Conservation (phyloP, 2,888 invertebrate genomes). For the Lasioglossum lativentre region DNA sequence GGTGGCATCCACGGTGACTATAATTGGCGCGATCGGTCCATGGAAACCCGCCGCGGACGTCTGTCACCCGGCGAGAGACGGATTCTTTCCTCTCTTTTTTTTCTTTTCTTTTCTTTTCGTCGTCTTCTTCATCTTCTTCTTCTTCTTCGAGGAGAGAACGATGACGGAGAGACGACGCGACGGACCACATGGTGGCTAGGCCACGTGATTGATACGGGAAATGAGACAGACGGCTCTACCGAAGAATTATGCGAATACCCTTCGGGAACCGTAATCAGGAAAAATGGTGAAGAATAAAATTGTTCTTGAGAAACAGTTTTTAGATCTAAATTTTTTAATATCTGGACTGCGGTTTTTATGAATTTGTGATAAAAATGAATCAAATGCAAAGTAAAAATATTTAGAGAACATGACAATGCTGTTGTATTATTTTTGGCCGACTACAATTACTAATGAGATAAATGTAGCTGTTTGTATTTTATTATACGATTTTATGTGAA, state of each 20-base stretch:
- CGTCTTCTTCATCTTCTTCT: background rate
- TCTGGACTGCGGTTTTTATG: no score
- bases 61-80: conserved; percentile 23
- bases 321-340: no score
- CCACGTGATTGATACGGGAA: conserved; percentile 37
- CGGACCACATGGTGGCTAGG: conserved; percentile 3
- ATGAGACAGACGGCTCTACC: background rate
- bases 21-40: conserved; percentile 52
- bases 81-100: background rate
- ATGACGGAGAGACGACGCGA: background rate
- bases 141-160: background rate
- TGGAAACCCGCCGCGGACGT: conserved; percentile 35
- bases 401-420: no score
- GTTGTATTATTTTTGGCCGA: no score
- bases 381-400: no score
- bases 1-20: conserved; percentile 42
- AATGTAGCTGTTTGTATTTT: no score
- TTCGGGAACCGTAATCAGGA: background rate
- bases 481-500: background rate
- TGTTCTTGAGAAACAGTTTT: background rate
- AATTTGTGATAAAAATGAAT: no score
- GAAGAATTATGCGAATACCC: background rate
- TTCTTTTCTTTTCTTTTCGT: background rate
- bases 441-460: no score
- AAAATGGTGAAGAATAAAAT: background rate